These are phyloP conservation scores for Miniopterus natalensis DNA, from an alignment of 2,113 vertebrate genomes.

Conservation along the genomic window DNA sequence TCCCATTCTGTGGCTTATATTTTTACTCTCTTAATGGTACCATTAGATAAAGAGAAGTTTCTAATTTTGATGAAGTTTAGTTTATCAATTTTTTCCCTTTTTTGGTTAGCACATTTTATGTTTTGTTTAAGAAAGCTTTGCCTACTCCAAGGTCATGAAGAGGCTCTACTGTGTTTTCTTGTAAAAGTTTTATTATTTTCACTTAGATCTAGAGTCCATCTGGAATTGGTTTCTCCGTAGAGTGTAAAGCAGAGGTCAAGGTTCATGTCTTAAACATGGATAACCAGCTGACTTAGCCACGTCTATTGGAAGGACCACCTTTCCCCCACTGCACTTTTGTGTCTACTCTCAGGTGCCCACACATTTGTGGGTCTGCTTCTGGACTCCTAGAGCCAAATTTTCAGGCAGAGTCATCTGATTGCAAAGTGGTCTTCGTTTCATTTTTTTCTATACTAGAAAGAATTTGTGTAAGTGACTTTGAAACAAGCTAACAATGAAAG, in stretches of 20 bases:
- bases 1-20: not conserved
- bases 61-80: not conserved
- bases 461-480: slow-evolving; percentile 38
- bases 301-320: not conserved
- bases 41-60: not conserved
- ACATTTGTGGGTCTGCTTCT: not conserved
- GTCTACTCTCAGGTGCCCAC: not conserved
- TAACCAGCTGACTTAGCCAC: not conserved
- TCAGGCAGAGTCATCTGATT: not conserved
- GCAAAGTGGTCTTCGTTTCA: slow-evolving; percentile 23
- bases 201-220: not conserved
- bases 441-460: not conserved
- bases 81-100: not conserved
- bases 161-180: slow-evolving; percentile 21
- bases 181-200: slow-evolving; percentile 49
- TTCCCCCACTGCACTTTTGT: not conserved
- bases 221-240: slow-evolving; percentile 45
- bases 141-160: slow-evolving; percentile 6
- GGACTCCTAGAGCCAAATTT: not conserved
- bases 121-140: slow-evolving; percentile 45
- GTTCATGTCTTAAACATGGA: not conserved
- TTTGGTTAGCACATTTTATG: slow-evolving; percentile 30
- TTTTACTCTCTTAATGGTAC: not conserved
- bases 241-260: slow-evolving; percentile 26
- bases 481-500: not conserved